Base-by-base conservation (phyloP, 1,140 invertebrate species). In the Drosophila subpulchrella region DNA sequence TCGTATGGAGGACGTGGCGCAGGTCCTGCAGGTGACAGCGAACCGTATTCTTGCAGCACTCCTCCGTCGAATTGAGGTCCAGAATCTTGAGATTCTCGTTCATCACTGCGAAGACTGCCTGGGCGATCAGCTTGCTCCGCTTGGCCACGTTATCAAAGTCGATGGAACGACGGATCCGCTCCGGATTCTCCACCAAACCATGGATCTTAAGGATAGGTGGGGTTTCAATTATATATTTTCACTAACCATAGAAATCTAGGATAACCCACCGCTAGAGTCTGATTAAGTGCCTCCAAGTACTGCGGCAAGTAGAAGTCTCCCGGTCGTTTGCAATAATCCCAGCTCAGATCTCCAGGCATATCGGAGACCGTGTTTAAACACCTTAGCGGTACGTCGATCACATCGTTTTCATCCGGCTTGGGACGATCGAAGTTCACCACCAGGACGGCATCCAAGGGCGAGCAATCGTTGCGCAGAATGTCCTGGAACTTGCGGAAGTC, bases 11-110 rank as follows among this genome's bases (percentile, higher is more conserved):
- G 1, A 55, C 10, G 2, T 54, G 15, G 4, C 76, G 92, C 10
- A 94, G 79, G 0, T 93, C 81, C 3, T 75, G 77, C n/a, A 94
- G 51, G 47, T 94, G 93, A 20, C 92, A 81, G 2, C 92, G 85
- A 6, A 94, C 71, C 10, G 89, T 85, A 24, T 93, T 85, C 7
- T 93, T 84, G 4, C 93, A 74, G 55, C 93, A 93, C 63, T 91
- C 90, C 51, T 91, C 90, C 2, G 84, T 79, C 0, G 81, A 75
- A 44, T 90, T 91, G 4, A 91, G 70, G 50, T 92, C 91, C 10
- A 88, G 44, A 10, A 59, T 47, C 47, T 89, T 75, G 0, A 91
- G 73, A 27, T 83, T 60, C 0, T 76, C 66, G 17, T 30, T 41
- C 76, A 92, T 75, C 3, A 81, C 75, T 10, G 46, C 58, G 0